These are phyloP conservation scores for Dysidea cf. avara DNA, from an alignment of 37 sponge, comb jelly and placozoan species.

Conservation along the genomic window DNA sequence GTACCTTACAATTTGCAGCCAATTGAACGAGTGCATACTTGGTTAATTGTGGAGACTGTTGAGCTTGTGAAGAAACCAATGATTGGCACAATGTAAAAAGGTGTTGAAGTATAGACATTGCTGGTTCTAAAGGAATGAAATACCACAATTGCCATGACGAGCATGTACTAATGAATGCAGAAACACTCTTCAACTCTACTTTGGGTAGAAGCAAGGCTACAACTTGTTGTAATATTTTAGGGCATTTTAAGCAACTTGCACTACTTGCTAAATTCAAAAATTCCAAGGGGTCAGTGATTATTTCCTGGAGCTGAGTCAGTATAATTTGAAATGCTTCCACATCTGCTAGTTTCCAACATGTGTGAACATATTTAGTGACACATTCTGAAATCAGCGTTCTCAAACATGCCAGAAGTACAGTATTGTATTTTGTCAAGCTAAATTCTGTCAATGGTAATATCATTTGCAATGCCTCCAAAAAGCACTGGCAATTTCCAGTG, in stretches of 20 bases:
- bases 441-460: background rate
- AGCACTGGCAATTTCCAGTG: slow-evolving; percentile 16
- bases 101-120: background rate
- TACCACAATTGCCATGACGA: slow-evolving; percentile 59
- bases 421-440: too few relatives aligned
- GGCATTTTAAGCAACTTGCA: slow-evolving; percentile 11
- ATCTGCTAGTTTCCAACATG: too few relatives aligned
- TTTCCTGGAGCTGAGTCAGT: background rate
- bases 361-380: too few relatives aligned
- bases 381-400: too few relatives aligned
- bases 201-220: background rate
- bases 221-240: slow-evolving; percentile 8
- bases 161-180: slow-evolving; percentile 31
- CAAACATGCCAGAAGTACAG: too few relatives aligned
- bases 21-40: too few relatives aligned
- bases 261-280: background rate
- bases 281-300: background rate
- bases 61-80: background rate
- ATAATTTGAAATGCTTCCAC: slow-evolving; percentile 18
- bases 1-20: too few relatives aligned
- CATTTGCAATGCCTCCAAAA: slow-evolving; percentile 11
- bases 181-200: background rate
- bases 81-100: background rate
- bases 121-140: slow-evolving; percentile 21
- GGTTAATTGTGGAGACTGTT: too few relatives aligned